These are phyloP conservation scores for Drosophila neonasuta DNA, from an alignment of 2,888 invertebrate species.

Conservation along the genomic window DNA sequence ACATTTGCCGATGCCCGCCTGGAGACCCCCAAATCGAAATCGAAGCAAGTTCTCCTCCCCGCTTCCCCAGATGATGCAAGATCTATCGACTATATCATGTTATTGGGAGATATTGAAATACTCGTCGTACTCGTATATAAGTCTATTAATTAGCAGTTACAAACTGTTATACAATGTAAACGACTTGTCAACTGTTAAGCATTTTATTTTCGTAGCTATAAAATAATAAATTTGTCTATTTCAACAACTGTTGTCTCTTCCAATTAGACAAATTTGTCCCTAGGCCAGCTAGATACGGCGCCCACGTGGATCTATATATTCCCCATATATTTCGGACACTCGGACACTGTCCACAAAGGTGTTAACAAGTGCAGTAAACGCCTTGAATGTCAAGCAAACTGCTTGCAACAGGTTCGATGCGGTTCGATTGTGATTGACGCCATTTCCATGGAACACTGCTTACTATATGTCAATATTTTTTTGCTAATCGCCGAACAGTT, in stretches of 20 bases:
- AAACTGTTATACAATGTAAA: constrained; percentile 26
- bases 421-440: constrained; percentile 25
- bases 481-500: neutral
- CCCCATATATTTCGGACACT: neutral
- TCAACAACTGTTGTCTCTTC: constrained; percentile 44
- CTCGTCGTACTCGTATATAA: neutral
- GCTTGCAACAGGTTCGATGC: constrained; percentile 54
- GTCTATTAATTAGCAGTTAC: constrained; percentile 48
- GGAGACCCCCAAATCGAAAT: constrained; percentile 4
- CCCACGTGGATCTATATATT: constrained; percentile 43
- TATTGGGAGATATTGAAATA: neutral
- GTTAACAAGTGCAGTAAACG: constrained; percentile 53
- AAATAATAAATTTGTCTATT: constrained; percentile 69
- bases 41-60: neutral
- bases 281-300: constrained; percentile 22
- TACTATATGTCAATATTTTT: neutral
- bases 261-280: constrained; percentile 60
- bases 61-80: constrained; percentile 9
- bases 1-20: constrained; percentile 3
- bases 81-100: constrained; percentile 1
- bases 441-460: constrained; percentile 6
- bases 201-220: constrained; percentile 54
- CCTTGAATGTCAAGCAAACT: constrained; percentile 44
- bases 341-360: constrained; percentile 42
- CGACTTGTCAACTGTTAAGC: constrained; percentile 34